These are phyloP conservation scores for Muscina levida DNA, from an alignment of 2,888 invertebrate genomes.

Conservation along the genomic window DNA sequence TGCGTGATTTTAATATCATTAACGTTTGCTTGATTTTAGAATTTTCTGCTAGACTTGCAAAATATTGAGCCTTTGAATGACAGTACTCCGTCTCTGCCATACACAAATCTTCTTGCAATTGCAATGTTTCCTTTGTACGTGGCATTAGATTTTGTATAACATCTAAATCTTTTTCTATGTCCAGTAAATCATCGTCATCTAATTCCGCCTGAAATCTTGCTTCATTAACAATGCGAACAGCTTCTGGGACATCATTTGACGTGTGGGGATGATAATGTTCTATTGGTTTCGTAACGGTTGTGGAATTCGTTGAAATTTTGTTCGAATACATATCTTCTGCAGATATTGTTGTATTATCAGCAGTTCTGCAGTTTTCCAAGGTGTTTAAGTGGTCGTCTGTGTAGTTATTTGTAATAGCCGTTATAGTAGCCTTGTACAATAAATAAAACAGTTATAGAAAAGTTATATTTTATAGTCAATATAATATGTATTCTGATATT, in stretches of 20 bases:
- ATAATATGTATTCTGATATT: too few species aligned
- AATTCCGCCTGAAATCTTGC: too few species aligned
- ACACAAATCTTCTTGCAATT: conserved; percentile 57
- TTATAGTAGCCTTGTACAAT: too few species aligned
- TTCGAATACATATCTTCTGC: too few species aligned
- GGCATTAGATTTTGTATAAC: conserved; percentile 56
- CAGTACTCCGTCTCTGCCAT: conserved; percentile 65
- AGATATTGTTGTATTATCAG: too few species aligned
- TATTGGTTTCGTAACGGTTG: conserved; percentile 27
- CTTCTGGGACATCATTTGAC: not conserved
- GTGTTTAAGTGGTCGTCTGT: too few species aligned
- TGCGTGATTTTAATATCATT: conserved; percentile 66
- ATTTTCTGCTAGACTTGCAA: conserved; percentile 64
- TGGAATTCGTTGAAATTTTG: too few species aligned
- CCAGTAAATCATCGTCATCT: conserved; percentile 45
- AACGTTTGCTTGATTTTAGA: conserved; percentile 62
- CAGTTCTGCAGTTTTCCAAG: too few species aligned
- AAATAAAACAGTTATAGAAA: too few species aligned
- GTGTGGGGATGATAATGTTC: conserved; percentile 23
- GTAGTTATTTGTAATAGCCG: too few species aligned
- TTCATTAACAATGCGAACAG: not conserved
- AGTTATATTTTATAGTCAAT: too few species aligned
- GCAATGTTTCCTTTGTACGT: conserved; percentile 46
- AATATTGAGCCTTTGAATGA: conserved; percentile 63
- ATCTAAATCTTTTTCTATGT: conserved; percentile 57